Percentiles rank a stretch among this genome's conserved stretches.
phyloP scores from a whole-genome alignment of 2,797 vertebrate species.

The Cyclura pinguis region DNA sequence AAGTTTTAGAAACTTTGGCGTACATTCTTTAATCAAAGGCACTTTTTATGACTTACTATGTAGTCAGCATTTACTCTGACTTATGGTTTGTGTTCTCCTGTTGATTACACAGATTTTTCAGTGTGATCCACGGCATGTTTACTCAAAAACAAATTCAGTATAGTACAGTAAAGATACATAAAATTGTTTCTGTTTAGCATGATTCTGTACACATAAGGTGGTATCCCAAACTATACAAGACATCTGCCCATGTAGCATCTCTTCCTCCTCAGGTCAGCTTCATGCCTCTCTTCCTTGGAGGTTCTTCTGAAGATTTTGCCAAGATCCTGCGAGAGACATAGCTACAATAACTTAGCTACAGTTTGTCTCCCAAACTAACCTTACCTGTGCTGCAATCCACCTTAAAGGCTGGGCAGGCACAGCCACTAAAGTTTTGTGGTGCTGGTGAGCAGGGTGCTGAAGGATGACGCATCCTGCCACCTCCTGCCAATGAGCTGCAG shows the following conservation, averaged over 20 bases:
- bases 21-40: constrained; percentile 21
- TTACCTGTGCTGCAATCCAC: too few relatives aligned
- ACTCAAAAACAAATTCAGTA: neutral
- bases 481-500: too few relatives aligned
- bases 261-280: neutral
- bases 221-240: neutral
- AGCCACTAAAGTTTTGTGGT: too few relatives aligned
- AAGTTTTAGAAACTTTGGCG: neutral
- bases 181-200: neutral
- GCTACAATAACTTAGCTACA: too few relatives aligned
- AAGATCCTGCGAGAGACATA: too few relatives aligned
- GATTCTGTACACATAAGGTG: neutral
- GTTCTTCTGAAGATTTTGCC: neutral
- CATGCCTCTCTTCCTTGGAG: neutral
- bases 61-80: constrained; percentile 36
- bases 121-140: neutral
- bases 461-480: too few relatives aligned
- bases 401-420: too few relatives aligned
- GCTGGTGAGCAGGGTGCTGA: too few relatives aligned
- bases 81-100: neutral
- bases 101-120: constrained; percentile 1
- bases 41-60: constrained; percentile 28
- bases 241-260: neutral
- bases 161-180: neutral
- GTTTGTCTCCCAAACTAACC: too few relatives aligned